phyloP scores from a whole-genome alignment of 1,140 invertebrate species.

The Drosophila ogumai region DNA sequence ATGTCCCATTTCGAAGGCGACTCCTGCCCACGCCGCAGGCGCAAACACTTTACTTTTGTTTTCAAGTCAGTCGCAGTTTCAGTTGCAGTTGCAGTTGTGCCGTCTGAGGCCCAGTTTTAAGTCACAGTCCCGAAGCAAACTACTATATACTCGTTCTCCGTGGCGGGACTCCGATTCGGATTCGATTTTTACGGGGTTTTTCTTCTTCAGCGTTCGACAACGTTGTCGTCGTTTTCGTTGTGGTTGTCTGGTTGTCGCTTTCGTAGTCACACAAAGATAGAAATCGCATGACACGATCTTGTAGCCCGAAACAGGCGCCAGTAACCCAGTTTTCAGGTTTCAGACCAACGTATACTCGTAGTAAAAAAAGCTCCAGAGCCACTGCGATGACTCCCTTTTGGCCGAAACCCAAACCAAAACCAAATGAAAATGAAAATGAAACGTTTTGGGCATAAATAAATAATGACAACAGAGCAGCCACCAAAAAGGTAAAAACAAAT shows the following conservation, averaged over 20 bases:
- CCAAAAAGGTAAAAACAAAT: constrained; percentile 81
- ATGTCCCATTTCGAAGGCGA: constrained; percentile 58
- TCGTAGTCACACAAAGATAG: constrained; percentile 77
- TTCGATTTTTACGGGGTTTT: constrained; percentile 56
- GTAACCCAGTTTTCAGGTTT: constrained; percentile 81
- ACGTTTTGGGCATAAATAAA: constrained; percentile 82
- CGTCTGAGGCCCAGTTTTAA: constrained; percentile 17
- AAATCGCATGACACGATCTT: constrained; percentile 83
- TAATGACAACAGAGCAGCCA: constrained; percentile 69
- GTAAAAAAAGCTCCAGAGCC: constrained; percentile 23
- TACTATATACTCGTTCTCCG: constrained; percentile 61
- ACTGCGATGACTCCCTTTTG: constrained; percentile 69
- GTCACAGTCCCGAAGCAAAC: constrained; percentile 31
- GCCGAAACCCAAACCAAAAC: constrained; percentile 69
- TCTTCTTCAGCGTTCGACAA: constrained; percentile 73
- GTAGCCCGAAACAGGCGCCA: constrained; percentile 83
- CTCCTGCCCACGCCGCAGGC: constrained; percentile 54
- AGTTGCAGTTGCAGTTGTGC: constrained; percentile 26
- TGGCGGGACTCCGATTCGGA: constrained; percentile 37
- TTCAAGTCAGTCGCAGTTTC: constrained; percentile 55
- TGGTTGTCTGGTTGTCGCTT: constrained; percentile 51
- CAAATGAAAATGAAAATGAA: constrained; percentile 75
- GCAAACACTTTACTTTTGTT: constrained; percentile 80
- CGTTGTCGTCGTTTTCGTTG: constrained; percentile 42
- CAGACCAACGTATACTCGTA: constrained; percentile 40